Percentiles rank a stretch among this genome's conserved stretches.
These are phyloP conservation scores for Ypsolopha scabrella DNA, from an alignment of 2,888 invertebrate genomes.

Conservation along the genomic window DNA sequence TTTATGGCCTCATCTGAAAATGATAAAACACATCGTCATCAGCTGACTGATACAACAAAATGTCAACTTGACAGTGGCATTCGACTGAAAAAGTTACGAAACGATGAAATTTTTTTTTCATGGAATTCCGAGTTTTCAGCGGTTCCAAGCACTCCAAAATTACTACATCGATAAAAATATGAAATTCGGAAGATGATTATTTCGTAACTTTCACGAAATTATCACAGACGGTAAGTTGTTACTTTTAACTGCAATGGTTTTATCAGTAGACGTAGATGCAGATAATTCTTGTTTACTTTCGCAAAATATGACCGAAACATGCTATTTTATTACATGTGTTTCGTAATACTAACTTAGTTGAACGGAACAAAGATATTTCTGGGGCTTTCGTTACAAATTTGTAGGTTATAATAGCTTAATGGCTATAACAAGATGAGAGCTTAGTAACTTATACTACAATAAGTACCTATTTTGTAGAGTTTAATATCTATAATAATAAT, in stretches of 20 bases:
- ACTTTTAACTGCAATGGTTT: background rate
- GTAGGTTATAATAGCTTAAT: no score
- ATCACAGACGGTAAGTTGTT: background rate
- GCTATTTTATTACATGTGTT: no score
- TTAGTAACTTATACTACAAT: no score
- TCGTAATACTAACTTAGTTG: no score
- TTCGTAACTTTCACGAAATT: background rate
- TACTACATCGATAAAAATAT: constrained; percentile 8
- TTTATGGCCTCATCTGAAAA: background rate
- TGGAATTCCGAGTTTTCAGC: background rate
- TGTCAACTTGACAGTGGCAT: background rate
- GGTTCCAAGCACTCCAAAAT: constrained; percentile 10
- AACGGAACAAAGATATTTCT: no score
- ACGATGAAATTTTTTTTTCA: background rate
- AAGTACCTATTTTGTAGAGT: no score
- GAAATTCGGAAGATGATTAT: constrained; percentile 24
- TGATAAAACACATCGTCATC: background rate
- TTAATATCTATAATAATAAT: no score
- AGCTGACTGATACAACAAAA: background rate
- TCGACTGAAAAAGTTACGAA: background rate
- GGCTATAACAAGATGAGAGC: no score
- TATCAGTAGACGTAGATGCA: background rate
- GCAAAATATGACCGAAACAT: background rate
- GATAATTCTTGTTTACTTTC: background rate
- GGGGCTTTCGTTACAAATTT: no score